Percentiles rank a stretch among this genome's conserved stretches.
These are phyloP conservation scores for Gobio gobio DNA, from an alignment of 2,113 vertebrate species.

Conservation along the genomic window DNA sequence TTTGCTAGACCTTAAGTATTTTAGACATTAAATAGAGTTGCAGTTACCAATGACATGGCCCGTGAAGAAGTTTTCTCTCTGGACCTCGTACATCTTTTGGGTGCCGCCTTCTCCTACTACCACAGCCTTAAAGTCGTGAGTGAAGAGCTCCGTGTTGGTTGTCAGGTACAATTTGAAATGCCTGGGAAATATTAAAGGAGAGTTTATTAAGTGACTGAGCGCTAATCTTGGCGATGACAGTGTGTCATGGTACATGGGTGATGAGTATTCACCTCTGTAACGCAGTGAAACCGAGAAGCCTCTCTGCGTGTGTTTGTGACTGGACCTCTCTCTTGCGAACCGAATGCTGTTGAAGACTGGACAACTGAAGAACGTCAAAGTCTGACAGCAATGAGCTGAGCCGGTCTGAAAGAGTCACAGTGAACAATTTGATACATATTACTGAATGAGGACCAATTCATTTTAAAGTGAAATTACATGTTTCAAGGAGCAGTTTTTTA, in stretches of 20 bases:
- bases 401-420: slow-evolving; percentile 56
- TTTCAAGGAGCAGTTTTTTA: neutral
- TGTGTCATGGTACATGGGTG: neutral
- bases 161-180: slow-evolving; percentile 92
- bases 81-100: slow-evolving; percentile 74
- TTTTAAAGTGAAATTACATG: neutral
- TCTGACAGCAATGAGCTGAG: slow-evolving; percentile 85
- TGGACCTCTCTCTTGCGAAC: slow-evolving; percentile 84
- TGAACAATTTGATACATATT: neutral
- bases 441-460: neutral
- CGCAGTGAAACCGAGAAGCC: slow-evolving; percentile 87
- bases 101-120: slow-evolving; percentile 81
- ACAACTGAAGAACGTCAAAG: slow-evolving; percentile 87
- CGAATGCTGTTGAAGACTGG: slow-evolving; percentile 86
- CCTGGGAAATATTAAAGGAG: slow-evolving; percentile 67
- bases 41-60: slow-evolving; percentile 90
- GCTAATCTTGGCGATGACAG: neutral
- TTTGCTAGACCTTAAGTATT: neutral
- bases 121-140: slow-evolving; percentile 84
- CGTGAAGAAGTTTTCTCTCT: slow-evolving; percentile 90
- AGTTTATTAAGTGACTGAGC: neutral
- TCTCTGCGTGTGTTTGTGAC: slow-evolving; percentile 83
- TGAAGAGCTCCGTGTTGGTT: slow-evolving; percentile 89
- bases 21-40: neutral
- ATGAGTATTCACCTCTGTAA: slow-evolving; percentile 81